Evolutionary conservation across 2,113 vertebrate genomes (phyloP).

Genomic region (Pitta sordida): DNA sequence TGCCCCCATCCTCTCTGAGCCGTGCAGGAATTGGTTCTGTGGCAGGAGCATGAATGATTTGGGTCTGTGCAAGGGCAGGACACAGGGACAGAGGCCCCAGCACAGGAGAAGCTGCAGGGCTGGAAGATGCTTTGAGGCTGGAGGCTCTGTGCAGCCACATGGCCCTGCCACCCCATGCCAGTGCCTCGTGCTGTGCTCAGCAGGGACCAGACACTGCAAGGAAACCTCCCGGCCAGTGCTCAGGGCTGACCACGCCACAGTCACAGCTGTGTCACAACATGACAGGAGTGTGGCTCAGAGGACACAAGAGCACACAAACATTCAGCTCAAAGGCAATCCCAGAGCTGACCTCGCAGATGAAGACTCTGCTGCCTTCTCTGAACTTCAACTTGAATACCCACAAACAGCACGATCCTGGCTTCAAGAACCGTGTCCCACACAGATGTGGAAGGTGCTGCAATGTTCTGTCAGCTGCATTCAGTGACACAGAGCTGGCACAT

Average conservation of each 20-base stretch:
- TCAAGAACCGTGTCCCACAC: neutral
- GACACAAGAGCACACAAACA: neutral
- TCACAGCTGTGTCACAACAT: neutral
- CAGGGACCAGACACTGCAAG: neutral
- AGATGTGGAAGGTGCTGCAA: neutral
- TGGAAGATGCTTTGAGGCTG: neutral
- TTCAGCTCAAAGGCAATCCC: neutral
- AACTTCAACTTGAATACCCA: neutral
- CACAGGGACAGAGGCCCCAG: neutral
- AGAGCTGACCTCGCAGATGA: neutral
- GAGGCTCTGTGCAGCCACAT: neutral
- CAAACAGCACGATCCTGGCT: neutral
- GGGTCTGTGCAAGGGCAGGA: neutral
- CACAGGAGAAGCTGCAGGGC: neutral
- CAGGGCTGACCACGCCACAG: neutral
- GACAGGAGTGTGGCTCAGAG: neutral
- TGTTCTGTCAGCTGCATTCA: neutral
- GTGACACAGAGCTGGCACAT: neutral
- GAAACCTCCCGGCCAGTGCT: neutral
- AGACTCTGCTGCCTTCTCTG: neutral
- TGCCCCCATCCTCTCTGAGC: neutral
- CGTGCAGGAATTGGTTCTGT: rapidly evolving
- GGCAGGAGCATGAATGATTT: neutral
- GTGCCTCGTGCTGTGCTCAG: rapidly evolving
- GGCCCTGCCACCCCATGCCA: neutral